phyloP scores from a whole-genome alignment of 2,113 vertebrate species.

The Arothron firmamentum region DNA sequence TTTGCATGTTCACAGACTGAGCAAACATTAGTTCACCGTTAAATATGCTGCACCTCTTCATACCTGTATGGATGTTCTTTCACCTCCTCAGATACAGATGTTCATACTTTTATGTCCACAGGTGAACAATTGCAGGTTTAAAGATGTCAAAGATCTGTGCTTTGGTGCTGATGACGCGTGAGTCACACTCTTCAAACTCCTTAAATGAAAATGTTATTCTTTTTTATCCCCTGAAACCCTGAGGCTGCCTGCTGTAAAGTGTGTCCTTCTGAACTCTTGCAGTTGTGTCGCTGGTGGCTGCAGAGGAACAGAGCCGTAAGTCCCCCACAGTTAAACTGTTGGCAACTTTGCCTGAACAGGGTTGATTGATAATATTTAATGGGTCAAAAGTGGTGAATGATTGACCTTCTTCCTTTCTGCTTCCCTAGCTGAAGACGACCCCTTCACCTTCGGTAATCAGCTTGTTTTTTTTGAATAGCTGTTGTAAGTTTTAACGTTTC shows the following conservation, averaged over 20 bases:
- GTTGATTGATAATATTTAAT: slow-evolving; percentile 19
- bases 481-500: not conserved
- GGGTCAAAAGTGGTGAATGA: slow-evolving; percentile 20
- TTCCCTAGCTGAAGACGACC: slow-evolving; percentile 61
- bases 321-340: not conserved
- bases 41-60: not conserved
- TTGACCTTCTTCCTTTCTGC: slow-evolving; percentile 14
- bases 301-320: slow-evolving; percentile 66
- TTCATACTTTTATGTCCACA: slow-evolving; percentile 15
- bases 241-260: not conserved
- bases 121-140: slow-evolving; percentile 25
- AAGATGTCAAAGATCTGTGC: slow-evolving; percentile 69
- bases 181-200: slow-evolving; percentile 40
- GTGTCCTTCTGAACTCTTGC: slow-evolving; percentile 26
- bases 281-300: slow-evolving; percentile 72
- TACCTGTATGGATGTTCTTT: no score
- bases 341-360: slow-evolving; percentile 2
- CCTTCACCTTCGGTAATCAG: slow-evolving; percentile 74
- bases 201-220: no score
- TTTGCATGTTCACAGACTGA: no score
- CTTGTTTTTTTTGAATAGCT: not conserved
- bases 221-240: not conserved
- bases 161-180: slow-evolving; percentile 71
- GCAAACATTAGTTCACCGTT: not conserved
- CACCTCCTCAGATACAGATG: not conserved